These are phyloP conservation scores for Saturnia pavonia DNA, from an alignment of 2,888 invertebrate species.

Conservation along the genomic window DNA sequence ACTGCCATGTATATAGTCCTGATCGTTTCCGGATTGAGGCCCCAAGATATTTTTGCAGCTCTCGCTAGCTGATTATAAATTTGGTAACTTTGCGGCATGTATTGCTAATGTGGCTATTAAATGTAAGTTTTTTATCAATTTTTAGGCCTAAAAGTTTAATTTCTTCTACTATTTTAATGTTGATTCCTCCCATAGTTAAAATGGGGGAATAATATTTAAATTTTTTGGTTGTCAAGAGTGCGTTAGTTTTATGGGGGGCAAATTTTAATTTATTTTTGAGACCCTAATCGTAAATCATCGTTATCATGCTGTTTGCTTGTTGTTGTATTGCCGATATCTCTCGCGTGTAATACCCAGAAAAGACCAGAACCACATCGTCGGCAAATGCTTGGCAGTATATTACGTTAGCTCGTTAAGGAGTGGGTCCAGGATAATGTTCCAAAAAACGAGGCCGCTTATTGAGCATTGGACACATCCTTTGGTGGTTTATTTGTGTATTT, in stretches of 20 bases:
- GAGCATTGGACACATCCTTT: too few relatives aligned
- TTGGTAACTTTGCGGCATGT: too few relatives aligned
- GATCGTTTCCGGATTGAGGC: too few relatives aligned
- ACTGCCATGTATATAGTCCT: too few relatives aligned
- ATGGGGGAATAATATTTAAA: constrained; percentile 3
- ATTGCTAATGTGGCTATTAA: constrained; percentile 20
- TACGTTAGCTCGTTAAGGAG: too few relatives aligned
- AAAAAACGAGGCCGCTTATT: too few relatives aligned
- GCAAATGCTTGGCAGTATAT: too few relatives aligned
- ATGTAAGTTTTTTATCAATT: constrained; percentile 22
- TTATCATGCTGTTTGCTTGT: constrained; percentile 15
- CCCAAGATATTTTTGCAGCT: too few relatives aligned
- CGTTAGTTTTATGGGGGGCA: constrained; percentile 8
- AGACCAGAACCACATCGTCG: neutral
- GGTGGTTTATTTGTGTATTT: too few relatives aligned
- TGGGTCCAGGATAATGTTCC: too few relatives aligned
- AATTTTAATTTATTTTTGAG: constrained; percentile 12
- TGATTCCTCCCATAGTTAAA: constrained; percentile 13
- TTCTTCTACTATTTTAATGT: neutral
- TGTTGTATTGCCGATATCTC: constrained; percentile 10
- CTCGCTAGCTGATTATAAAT: too few relatives aligned
- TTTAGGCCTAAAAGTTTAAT: constrained; percentile 6
- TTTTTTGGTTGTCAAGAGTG: constrained; percentile 8
- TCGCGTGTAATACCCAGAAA: neutral
- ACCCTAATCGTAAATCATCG: neutral